Conservation (phyloP, 2,888 invertebrate species). For the Drosophila dives region DNA sequence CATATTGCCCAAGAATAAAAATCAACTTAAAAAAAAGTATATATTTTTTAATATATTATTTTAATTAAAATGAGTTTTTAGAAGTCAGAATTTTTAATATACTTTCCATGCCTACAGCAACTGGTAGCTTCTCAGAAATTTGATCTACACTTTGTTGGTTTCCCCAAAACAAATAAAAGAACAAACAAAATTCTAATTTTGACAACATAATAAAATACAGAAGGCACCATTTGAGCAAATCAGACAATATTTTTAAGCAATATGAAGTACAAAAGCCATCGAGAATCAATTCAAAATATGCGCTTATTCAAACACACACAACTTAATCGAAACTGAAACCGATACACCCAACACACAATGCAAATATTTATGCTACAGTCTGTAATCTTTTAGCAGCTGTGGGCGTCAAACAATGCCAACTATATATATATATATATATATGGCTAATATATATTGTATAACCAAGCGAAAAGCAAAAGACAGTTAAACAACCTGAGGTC, state of each 20-base stretch:
- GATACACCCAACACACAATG: constrained; percentile 27
- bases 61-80: not conserved
- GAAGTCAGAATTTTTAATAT: not conserved
- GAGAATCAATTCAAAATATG: constrained; percentile 21
- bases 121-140: not conserved
- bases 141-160: not conserved
- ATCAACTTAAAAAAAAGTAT: not conserved
- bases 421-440: not conserved
- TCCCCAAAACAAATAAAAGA: not conserved
- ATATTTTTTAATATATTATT: not conserved
- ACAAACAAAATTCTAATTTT: not conserved
- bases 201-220: not conserved
- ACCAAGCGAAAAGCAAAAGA: constrained; percentile 46
- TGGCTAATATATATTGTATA: constrained; percentile 16
- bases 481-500: constrained; percentile 40
- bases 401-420: constrained; percentile 20
- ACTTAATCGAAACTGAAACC: constrained; percentile 13
- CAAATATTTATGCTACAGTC: constrained; percentile 40
- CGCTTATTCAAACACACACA: constrained; percentile 1
- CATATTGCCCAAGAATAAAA: constrained; percentile 21
- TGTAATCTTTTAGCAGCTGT: constrained; percentile 34
- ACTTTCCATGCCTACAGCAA: not conserved
- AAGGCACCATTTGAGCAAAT: not conserved
- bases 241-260: not conserved
- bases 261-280: not conserved